Evolutionary conservation across 2,113 vertebrate species (phyloP).

Genomic region (Falcunculus frontatus): DNA sequence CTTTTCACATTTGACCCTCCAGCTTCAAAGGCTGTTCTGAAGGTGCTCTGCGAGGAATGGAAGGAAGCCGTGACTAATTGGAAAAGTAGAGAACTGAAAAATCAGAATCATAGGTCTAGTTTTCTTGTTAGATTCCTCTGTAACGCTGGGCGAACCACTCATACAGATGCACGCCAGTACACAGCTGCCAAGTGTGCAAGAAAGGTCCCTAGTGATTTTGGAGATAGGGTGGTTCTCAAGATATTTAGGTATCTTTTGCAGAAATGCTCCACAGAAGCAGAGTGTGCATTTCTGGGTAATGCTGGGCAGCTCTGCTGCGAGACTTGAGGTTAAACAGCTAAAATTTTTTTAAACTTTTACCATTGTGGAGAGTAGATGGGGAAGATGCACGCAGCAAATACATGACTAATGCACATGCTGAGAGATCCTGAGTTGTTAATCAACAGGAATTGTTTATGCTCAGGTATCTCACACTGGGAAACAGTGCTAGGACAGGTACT

Average conservation of each 20-base stretch:
- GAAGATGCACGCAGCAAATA: neutral
- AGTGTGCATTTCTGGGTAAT: neutral
- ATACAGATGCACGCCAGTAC: neutral
- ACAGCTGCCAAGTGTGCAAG: neutral
- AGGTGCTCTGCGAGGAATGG: neutral
- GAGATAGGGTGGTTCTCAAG: neutral
- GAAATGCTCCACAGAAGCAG: neutral
- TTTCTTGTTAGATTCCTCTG: neutral
- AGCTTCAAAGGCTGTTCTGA: neutral
- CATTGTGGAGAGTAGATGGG: neutral
- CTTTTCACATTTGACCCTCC: constrained; percentile 1
- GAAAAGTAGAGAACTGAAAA: constrained; percentile 14
- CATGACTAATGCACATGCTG: neutral
- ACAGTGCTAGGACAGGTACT: neutral
- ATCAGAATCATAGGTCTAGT: neutral
- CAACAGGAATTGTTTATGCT: neutral
- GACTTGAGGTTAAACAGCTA: neutral
- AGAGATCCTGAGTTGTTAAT: neutral
- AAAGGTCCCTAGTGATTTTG: neutral
- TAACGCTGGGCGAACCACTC: neutral
- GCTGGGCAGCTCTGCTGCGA: neutral
- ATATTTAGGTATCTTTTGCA: neutral
- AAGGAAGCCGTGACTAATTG: constrained; percentile 8
- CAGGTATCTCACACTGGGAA: neutral
- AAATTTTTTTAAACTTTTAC: neutral